These are phyloP conservation scores for Prunella fulvescens DNA, from an alignment of 2,113 vertebrate genomes.

Conservation along the genomic window DNA sequence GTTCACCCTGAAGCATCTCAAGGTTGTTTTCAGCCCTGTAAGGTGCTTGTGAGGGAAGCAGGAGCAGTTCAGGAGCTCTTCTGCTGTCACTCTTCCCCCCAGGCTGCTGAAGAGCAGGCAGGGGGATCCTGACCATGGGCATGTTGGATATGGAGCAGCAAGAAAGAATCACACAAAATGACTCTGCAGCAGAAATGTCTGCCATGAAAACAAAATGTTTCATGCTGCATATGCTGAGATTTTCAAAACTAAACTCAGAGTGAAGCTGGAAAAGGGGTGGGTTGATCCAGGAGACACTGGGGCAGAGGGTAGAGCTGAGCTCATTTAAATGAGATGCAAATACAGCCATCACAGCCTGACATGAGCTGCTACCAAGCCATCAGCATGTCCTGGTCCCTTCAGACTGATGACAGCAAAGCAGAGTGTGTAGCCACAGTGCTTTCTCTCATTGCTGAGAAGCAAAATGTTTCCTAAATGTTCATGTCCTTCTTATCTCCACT, in stretches of 20 bases:
- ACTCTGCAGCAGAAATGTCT: not conserved
- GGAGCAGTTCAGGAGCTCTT: not conserved
- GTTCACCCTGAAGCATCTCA: not conserved
- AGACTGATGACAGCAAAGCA: not conserved
- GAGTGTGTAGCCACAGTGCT: not conserved
- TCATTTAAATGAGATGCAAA: not conserved
- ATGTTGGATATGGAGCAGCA: accelerated
- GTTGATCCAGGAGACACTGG: not conserved
- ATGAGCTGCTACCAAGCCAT: not conserved
- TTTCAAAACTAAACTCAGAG: not conserved
- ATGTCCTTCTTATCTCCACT: not conserved
- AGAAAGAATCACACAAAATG: not conserved
- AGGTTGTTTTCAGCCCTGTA: not conserved
- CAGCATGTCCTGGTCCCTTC: not conserved
- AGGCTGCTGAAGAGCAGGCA: not conserved
- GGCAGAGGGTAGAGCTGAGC: not conserved
- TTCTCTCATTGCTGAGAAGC: not conserved
- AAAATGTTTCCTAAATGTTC: not conserved
- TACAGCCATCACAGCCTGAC: not conserved
- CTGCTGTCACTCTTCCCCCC: not conserved
- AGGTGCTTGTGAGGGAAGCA: not conserved
- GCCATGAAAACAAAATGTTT: accelerated
- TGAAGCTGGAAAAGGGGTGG: not conserved
- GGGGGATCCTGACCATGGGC: not conserved
- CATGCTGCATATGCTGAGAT: not conserved